phyloP scores from a whole-genome alignment of 2,797 vertebrate genomes.

The Crypturellus tataupa region DNA sequence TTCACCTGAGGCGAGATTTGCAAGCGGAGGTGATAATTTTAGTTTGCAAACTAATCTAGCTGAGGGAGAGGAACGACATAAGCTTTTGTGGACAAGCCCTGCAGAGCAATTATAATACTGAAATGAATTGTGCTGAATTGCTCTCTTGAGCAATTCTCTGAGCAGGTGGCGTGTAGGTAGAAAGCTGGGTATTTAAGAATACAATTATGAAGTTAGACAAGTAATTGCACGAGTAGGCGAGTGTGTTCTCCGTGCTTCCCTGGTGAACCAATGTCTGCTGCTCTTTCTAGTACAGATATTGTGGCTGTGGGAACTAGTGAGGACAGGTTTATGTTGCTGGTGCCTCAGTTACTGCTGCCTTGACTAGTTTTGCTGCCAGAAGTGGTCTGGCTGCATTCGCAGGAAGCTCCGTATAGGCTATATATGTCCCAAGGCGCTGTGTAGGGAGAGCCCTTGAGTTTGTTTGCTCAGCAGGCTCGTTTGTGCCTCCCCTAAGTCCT shows the following conservation, averaged over 20 bases:
- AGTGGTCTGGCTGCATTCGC: neutral
- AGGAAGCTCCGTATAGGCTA: neutral
- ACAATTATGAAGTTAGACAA: neutral
- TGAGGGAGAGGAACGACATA: neutral
- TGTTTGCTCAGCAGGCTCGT: neutral
- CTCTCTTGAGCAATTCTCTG: neutral
- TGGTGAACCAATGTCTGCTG: neutral
- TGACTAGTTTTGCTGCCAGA: neutral
- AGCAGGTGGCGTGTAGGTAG: neutral
- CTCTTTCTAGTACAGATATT: neutral
- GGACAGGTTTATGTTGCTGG: neutral
- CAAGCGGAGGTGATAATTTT: neutral
- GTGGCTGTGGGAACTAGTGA: neutral
- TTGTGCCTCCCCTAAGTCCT: neutral
- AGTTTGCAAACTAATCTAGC: neutral
- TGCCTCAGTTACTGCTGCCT: neutral
- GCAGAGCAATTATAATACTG: neutral
- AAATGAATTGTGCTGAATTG: neutral
- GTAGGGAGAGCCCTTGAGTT: neutral
- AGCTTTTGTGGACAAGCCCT: neutral
- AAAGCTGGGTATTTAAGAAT: neutral
- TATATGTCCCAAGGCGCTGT: rapidly evolving
- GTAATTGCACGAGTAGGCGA: neutral
- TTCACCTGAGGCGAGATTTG: neutral
- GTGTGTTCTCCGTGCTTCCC: neutral